phyloP scores from a whole-genome alignment of 2,113 vertebrate genomes.

The Halcyon malimbica region DNA sequence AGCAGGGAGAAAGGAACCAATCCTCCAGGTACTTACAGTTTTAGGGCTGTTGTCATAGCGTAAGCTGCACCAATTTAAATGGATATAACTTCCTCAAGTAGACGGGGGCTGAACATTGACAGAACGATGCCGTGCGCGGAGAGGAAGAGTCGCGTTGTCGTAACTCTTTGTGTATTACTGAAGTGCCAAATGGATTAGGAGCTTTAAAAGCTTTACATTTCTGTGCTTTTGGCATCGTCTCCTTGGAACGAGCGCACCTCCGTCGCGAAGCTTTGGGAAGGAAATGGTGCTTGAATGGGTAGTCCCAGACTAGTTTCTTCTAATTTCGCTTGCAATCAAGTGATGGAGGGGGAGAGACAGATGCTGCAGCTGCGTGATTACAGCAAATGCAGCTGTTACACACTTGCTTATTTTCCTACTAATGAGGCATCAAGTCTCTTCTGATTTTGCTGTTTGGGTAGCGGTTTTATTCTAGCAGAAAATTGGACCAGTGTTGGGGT shows the following conservation, averaged over 20 bases:
- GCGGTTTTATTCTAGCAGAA: not conserved
- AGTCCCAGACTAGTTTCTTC: constrained; percentile 52
- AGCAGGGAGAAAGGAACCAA: not conserved
- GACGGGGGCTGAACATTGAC: not conserved
- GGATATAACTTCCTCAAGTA: not conserved
- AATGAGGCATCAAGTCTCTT: constrained; percentile 56
- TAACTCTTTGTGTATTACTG: not conserved
- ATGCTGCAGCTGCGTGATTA: constrained; percentile 65
- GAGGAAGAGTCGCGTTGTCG: not conserved
- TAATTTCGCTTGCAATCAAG: constrained; percentile 43
- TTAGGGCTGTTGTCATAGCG: not conserved
- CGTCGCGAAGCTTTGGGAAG: not conserved
- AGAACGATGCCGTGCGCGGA: accelerated
- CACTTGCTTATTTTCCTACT: constrained; percentile 42
- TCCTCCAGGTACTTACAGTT: not conserved
- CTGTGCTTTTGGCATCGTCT: not conserved
- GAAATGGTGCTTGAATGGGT: constrained; percentile 14
- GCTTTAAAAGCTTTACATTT: constrained; percentile 23
- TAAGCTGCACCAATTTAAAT: not conserved
- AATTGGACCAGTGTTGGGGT: not conserved
- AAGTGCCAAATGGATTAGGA: constrained; percentile 22
- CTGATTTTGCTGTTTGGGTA: constrained; percentile 30
- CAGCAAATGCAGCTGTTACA: constrained; percentile 59
- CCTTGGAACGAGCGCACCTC: not conserved
- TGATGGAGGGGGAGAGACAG: constrained; percentile 47